Conservation (phyloP, 2,113 vertebrate genomes). For the Nettapus auritus region DNA sequence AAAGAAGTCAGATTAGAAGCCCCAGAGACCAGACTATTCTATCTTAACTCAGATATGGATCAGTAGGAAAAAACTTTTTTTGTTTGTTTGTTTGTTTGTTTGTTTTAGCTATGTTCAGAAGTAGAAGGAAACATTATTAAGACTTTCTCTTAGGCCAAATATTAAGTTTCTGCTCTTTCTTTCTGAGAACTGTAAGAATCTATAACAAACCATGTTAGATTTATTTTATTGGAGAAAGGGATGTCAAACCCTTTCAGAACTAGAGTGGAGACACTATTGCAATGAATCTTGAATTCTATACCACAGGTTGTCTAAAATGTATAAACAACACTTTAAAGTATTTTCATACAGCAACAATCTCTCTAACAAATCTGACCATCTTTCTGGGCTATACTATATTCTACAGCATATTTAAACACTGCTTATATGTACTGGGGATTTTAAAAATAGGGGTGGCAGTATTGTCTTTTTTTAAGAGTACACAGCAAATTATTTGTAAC, state of each 20-base stretch:
- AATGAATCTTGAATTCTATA: background rate
- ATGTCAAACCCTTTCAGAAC: background rate
- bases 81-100: background rate
- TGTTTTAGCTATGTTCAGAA: background rate
- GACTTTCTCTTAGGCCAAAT: background rate
- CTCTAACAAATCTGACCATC: background rate
- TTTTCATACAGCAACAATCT: background rate
- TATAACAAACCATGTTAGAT: background rate
- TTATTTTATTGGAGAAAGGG: background rate
- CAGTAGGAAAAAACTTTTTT: background rate
- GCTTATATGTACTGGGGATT: background rate
- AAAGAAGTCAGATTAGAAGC: conserved; percentile 2
- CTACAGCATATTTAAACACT: background rate
- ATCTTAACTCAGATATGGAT: background rate
- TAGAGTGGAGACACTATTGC: background rate
- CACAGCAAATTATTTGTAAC: background rate
- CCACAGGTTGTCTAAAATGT: background rate
- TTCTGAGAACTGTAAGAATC: background rate
- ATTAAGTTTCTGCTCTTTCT: background rate
- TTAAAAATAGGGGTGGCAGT: background rate
- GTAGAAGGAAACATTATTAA: background rate
- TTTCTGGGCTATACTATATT: background rate
- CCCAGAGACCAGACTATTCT: background rate
- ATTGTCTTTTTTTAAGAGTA: background rate
- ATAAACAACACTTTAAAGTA: background rate